These are phyloP conservation scores for Tetragonula carbonaria DNA, from an alignment of 2,888 invertebrate species.

Conservation along the genomic window DNA sequence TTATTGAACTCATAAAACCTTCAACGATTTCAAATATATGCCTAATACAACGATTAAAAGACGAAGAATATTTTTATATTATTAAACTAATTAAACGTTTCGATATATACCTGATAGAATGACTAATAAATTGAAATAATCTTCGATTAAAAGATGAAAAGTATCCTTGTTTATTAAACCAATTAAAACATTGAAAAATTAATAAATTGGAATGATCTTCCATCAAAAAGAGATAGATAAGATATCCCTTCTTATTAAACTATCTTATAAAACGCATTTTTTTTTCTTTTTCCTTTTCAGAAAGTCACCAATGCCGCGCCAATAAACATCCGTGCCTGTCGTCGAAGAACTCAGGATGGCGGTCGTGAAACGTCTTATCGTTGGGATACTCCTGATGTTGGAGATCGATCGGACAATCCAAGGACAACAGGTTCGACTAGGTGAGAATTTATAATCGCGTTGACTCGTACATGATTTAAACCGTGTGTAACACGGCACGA, in stretches of 20 bases:
- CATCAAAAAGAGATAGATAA: no score
- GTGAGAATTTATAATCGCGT: conserved; percentile 65
- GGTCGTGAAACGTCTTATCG: conserved; percentile 71
- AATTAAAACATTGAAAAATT: neutral
- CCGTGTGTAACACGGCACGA: conserved; percentile 13
- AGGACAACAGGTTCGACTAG: conserved; percentile 73
- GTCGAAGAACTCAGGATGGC: conserved; percentile 75
- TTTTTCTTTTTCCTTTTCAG: conserved; percentile 67
- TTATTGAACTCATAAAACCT: neutral
- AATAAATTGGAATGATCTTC: neutral
- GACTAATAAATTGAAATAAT: neutral
- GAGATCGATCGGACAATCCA: conserved; percentile 63
- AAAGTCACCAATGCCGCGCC: conserved; percentile 73
- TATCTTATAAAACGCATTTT: no score
- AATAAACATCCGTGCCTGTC: conserved; percentile 66
- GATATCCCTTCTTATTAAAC: no score
- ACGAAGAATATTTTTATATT: no score
- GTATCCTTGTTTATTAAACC: neutral
- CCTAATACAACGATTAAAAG: no score
- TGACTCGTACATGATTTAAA: conserved; percentile 6
- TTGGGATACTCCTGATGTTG: conserved; percentile 74
- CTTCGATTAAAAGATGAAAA: no score
- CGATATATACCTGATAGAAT: no score
- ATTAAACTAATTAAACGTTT: neutral
- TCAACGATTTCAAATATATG: no score